Evolutionary conservation across 1,140 invertebrate genomes (phyloP), one percentile per base, ranked within the genome.

Genomic region (Cotesia chilonis): DNA sequence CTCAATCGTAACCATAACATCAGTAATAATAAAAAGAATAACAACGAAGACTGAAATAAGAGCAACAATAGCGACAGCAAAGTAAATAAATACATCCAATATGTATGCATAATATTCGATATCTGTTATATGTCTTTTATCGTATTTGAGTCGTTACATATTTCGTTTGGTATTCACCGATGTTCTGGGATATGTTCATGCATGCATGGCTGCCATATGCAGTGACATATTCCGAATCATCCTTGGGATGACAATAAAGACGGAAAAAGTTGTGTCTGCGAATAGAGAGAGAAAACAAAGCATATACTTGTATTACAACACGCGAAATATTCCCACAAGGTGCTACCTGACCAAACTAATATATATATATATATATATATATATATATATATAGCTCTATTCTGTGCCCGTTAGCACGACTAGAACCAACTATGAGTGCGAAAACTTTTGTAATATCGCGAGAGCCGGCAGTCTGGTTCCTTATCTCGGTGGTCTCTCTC

Each of bases 371-470:
- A 47, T n/a, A n/a, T n/a, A 20, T 47, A 47, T 7, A 47, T 10
- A 20, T 47, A 47, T 7, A 47, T 10, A 41, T 9, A 10, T 10
- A 47, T 47, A 47, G 41, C 7, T 47, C 10, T 47, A 47, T 10
- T 5, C 10, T 6, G 41, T 47, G 41, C 41, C 41, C 41, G 41
- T 47, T 47, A 47, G 41, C 41, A 47, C 41, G 41, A 47, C 6
- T 47, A 47, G 41, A 47, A 47, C 41, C 41, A 47, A 69, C 67
- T 73, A 70, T 57, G 64, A 70, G 67, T 69, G 52, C 35, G 54
- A 64, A 73, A 73, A 73, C 72, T 73, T 73, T 73, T 73, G 72
- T 73, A 73, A 73, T 73, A 73, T 73, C 72, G 61, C 69, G 60
- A 70, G 54, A 38, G 51, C n/a, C 72, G 66, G 54, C 72, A 36